A percentile compares a stretch with the other conserved stretches of the same genome.
phyloP scores from a whole-genome alignment of 2,888 invertebrate genomes.

The Anodontia alba region DNA sequence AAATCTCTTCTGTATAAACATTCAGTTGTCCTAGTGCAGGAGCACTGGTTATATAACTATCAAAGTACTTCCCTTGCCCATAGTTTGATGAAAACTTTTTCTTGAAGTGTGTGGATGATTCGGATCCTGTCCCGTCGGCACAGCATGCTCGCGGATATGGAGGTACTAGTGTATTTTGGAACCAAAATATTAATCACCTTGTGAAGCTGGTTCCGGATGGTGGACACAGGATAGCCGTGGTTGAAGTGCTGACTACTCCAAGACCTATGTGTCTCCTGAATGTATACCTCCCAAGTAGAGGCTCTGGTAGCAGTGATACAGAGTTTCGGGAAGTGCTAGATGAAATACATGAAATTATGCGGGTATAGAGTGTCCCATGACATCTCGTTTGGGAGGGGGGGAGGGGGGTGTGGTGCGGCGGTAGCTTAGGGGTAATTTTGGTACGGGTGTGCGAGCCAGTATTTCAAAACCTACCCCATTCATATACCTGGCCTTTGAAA shows the following conservation, averaged over 20 bases:
- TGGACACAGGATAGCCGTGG: neutral
- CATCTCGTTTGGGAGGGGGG: no score
- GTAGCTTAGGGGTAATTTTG: no score
- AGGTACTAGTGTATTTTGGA: neutral
- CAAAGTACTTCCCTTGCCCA: neutral
- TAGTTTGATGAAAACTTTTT: neutral
- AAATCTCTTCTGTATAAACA: neutral
- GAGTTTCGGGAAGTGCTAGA: neutral
- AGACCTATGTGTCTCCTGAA: neutral
- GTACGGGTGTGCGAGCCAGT: no score
- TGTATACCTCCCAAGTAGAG: neutral
- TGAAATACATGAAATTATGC: slow-evolving; percentile 7
- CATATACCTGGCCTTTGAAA: no score
- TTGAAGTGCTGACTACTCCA: neutral
- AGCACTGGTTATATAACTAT: slow-evolving; percentile 1
- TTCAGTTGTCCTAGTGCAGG: neutral
- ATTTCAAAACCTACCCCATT: neutral
- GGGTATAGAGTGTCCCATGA: neutral
- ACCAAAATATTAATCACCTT: neutral
- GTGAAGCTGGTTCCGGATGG: neutral
- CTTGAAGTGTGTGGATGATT: neutral
- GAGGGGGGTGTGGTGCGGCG: no score
- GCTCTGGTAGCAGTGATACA: neutral
- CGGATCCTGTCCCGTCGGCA: neutral
- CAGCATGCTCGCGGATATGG: neutral